These are phyloP conservation scores for Mactra quadrangularis DNA, from an alignment of 1,140 invertebrate species.

Conservation along the genomic window DNA sequence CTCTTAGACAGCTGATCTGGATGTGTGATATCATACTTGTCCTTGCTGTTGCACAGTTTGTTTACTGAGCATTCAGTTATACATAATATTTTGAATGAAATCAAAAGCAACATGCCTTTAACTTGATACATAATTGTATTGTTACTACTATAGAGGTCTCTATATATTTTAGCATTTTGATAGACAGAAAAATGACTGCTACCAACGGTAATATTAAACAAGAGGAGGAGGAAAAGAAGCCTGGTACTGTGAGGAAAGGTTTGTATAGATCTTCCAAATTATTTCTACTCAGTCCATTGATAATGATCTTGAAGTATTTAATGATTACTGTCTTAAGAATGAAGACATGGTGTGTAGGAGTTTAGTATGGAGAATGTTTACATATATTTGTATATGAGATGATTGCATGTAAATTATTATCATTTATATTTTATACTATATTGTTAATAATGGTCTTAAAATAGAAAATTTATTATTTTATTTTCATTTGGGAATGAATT, in stretches of 20 bases:
- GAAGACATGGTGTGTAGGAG: neutral
- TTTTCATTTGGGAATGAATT: neutral
- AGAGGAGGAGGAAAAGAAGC: constrained; percentile 46
- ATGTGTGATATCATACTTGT: too few species aligned
- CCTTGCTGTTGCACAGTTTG: too few species aligned
- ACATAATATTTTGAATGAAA: too few species aligned
- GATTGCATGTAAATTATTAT: too few species aligned
- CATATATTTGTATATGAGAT: neutral
- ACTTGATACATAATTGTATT: too few species aligned
- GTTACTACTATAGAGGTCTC: too few species aligned
- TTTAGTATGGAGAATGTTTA: neutral
- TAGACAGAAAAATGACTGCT: constrained; percentile 26
- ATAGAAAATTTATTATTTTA: neutral
- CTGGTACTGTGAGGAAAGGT: constrained; percentile 49
- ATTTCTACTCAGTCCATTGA: neutral
- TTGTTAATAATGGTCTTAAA: neutral
- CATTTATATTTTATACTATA: neutral
- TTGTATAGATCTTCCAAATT: neutral
- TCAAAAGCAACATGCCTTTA: too few species aligned
- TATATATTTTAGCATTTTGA: too few species aligned
- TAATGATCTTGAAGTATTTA: neutral
- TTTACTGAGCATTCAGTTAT: too few species aligned
- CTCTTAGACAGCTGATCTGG: too few species aligned
- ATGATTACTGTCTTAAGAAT: neutral
- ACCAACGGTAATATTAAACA: neutral